Conservation (phyloP, 2,113 vertebrate genomes). For the Microcebus jonahi region DNA sequence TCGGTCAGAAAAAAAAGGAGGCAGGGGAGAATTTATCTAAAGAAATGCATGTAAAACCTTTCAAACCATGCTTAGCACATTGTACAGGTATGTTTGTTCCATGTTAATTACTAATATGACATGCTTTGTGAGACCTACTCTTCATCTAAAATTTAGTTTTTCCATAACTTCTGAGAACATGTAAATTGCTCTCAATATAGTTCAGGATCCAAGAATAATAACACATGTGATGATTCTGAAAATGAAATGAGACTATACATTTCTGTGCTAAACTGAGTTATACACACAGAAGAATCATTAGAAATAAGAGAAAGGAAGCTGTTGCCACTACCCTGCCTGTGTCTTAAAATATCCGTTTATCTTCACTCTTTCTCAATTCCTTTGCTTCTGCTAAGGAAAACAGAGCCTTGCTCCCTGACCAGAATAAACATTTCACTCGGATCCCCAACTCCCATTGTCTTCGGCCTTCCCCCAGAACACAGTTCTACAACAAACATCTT, state of each 20-base stretch:
- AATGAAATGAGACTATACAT: neutral
- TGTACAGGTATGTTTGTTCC: neutral
- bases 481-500: neutral
- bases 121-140: neutral
- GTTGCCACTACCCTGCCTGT: neutral
- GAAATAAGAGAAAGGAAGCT: neutral
- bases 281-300: neutral
- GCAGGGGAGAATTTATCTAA: neutral
- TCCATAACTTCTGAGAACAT: neutral
- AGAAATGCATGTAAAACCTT: neutral
- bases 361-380: neutral
- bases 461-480: neutral
- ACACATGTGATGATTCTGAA: neutral
- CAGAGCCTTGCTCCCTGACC: accelerated
- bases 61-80: neutral
- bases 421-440: neutral
- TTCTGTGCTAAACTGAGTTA: neutral
- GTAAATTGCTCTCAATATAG: neutral
- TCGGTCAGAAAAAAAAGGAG: no score
- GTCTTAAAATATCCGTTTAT: neutral
- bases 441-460: neutral
- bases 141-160: neutral
- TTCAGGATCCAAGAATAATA: neutral
- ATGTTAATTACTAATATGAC: neutral
- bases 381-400: neutral